Conservation (phyloP, 2,113 vertebrate species). For the Albula glossodonta region DNA sequence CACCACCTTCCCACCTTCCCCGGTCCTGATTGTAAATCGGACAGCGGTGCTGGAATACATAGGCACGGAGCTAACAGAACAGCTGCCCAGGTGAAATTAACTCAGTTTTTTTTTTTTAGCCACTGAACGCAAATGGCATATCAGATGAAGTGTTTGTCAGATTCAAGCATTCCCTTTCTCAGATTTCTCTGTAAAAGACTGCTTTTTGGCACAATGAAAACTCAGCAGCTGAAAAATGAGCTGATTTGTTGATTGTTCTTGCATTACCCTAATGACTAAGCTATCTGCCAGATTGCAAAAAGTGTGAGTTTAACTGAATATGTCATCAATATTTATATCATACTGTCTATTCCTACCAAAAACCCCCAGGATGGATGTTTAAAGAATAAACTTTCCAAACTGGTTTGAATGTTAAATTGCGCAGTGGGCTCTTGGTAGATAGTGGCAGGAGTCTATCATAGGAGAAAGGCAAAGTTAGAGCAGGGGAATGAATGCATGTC, state of each 20-base stretch:
- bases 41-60: background rate
- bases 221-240: background rate
- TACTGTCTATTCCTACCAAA: background rate
- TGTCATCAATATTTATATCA: background rate
- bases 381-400: background rate
- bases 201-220: background rate
- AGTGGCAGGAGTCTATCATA: background rate
- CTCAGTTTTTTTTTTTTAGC: background rate
- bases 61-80: background rate
- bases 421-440: background rate
- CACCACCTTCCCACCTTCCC: background rate
- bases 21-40: background rate
- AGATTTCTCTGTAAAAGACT: background rate
- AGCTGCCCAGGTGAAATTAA: background rate
- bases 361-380: background rate
- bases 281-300: background rate
- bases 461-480: background rate
- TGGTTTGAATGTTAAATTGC: background rate
- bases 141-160: background rate
- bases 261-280: background rate
- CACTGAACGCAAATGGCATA: background rate
- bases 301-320: background rate
- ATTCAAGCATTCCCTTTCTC: background rate
- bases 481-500: background rate
- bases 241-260: slow-evolving; percentile 2